Evolutionary conservation across 1,140 invertebrate species (phyloP).

Genomic region (Sarcophaga bullata): DNA sequence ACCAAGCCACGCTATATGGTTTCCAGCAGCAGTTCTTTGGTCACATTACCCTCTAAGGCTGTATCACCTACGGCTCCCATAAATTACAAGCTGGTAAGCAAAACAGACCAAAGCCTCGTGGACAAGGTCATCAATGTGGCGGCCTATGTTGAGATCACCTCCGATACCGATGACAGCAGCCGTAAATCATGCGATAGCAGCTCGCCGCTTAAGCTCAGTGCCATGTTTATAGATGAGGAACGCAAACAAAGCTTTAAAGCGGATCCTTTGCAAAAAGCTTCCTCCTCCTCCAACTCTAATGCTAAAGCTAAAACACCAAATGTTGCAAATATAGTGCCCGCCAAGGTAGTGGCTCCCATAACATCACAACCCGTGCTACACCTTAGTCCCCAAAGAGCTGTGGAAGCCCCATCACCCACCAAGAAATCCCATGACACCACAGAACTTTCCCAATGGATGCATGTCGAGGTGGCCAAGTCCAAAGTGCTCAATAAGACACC

Average conservation of each 20-base stretch:
- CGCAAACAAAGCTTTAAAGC: conserved; percentile 65
- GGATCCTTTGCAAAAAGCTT: conserved; percentile 53
- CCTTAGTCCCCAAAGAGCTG: conserved; percentile 42
- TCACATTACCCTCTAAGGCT: conserved; percentile 40
- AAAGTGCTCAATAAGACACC: conserved; percentile 18
- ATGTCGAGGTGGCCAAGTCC: conserved; percentile 46
- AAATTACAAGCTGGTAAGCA: conserved; percentile 57
- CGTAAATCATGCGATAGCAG: conserved; percentile 53
- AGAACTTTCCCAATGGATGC: conserved; percentile 50
- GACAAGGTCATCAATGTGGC: conserved; percentile 65
- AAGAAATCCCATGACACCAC: conserved; percentile 39
- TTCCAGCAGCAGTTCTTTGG: conserved; percentile 35
- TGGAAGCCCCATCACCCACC: conserved; percentile 43
- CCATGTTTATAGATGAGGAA: conserved; percentile 65
- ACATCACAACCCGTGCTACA: conserved; percentile 43
- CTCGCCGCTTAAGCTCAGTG: conserved; percentile 64
- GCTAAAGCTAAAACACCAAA: background rate
- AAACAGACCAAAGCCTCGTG: conserved; percentile 50
- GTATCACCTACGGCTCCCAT: conserved; percentile 46
- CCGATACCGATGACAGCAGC: conserved; percentile 62
- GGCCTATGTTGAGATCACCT: conserved; percentile 63
- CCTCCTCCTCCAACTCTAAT: background rate
- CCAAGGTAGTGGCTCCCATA: conserved; percentile 34
- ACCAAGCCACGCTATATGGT: conserved; percentile 49
- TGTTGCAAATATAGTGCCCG: conserved; percentile 5